Percentiles rank a stretch among this genome's conserved stretches.
Evolutionary conservation across 2,888 invertebrate species (phyloP).

Genomic region (Chelonus formosanus): DNA sequence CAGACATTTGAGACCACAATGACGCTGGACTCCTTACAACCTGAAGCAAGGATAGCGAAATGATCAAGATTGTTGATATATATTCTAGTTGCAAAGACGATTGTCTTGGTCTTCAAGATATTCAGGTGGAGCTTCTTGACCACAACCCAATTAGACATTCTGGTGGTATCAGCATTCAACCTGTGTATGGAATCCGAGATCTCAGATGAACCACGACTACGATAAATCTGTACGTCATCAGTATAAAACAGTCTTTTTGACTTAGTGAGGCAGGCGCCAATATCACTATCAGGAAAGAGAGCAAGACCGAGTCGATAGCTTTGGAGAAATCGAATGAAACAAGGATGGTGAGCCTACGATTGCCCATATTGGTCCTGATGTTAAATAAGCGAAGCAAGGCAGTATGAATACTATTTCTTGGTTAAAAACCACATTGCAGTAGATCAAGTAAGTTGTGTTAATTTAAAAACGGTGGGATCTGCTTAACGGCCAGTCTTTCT

Average conservation of each 20-base stretch:
- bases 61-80: too few relatives aligned
- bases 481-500: not conserved
- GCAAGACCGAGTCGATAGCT: slow-evolving; percentile 38
- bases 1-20: too few relatives aligned
- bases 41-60: too few relatives aligned
- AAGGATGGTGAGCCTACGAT: slow-evolving; percentile 19
- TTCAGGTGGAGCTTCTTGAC: not conserved
- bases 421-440: not conserved
- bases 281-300: slow-evolving; percentile 18
- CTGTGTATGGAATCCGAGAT: not conserved
- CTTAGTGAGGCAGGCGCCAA: too few relatives aligned
- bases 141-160: not conserved
- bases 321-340: slow-evolving; percentile 38
- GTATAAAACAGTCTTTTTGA: too few relatives aligned
- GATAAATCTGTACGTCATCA: too few relatives aligned
- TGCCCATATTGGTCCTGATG: slow-evolving; percentile 29
- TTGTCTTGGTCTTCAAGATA: not conserved
- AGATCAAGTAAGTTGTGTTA: not conserved
- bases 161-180: not conserved
- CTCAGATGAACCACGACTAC: too few relatives aligned
- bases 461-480: not conserved
- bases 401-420: slow-evolving; percentile 18
- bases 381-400: slow-evolving; percentile 28
- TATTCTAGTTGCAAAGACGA: not conserved
- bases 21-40: too few relatives aligned